phyloP scores from a whole-genome alignment of 2,797 vertebrate genomes.

The Pseudocheirus occidentalis region DNA sequence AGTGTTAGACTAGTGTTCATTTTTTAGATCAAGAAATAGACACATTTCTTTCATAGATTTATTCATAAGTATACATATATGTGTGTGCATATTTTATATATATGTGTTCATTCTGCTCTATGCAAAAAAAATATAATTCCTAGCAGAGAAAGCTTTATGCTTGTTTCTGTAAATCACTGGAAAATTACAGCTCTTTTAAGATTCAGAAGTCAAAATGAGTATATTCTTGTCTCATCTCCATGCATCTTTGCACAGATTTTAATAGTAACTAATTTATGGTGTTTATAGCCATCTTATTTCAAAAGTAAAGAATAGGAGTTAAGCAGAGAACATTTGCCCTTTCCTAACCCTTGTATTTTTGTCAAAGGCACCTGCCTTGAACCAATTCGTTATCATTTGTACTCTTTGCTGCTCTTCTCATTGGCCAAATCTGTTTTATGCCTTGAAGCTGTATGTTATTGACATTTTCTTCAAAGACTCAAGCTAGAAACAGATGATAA shows the following conservation, averaged over 20 bases:
- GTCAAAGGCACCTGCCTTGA: neutral
- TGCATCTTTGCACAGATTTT: constrained; percentile 40
- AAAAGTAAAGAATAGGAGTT: constrained; percentile 37
- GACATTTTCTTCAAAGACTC: constrained; percentile 73
- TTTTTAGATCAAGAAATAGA: constrained; percentile 46
- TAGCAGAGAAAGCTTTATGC: constrained; percentile 12
- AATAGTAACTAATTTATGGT: constrained; percentile 44
- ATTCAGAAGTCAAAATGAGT: constrained; percentile 30
- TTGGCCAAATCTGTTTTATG: constrained; percentile 68
- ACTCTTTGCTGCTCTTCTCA: constrained; percentile 55
- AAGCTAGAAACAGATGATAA: constrained; percentile 73
- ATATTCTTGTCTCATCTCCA: constrained; percentile 16
- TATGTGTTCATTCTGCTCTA: neutral
- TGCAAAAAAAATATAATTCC: constrained; percentile 48
- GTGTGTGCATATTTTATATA: neutral
- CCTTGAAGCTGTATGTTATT: constrained; percentile 72
- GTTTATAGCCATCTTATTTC: constrained; percentile 30
- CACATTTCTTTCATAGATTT: constrained; percentile 11
- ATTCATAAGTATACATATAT: neutral
- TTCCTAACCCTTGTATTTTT: neutral
- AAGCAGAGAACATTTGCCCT: constrained; percentile 31
- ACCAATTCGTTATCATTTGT: constrained; percentile 57
- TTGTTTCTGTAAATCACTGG: constrained; percentile 35
- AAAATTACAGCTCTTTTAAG: neutral
- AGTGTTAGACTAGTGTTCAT: constrained; percentile 8